Percentiles rank a stretch among this genome's conserved stretches.
These are phyloP conservation scores for Sitobion miscanthi DNA, from an alignment of 1,140 invertebrate genomes.

Conservation along the genomic window DNA sequence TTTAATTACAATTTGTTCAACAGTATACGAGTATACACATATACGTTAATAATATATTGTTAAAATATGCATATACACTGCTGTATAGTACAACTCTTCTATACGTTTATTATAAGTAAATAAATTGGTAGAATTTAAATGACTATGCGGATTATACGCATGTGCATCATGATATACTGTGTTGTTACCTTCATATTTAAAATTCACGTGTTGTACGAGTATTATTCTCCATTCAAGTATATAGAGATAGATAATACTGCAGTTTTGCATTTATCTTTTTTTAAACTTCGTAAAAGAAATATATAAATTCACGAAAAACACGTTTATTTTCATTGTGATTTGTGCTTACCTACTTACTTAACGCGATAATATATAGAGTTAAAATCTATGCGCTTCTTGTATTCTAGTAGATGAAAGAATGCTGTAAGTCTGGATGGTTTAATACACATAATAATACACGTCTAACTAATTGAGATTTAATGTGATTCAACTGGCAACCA, in stretches of 20 bases:
- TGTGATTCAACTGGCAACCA: neutral
- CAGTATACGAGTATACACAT: no score
- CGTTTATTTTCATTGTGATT: neutral
- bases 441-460: no score
- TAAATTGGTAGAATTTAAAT: neutral
- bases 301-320: neutral
- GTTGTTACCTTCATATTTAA: no score
- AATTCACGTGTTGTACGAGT: neutral
- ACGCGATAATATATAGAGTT: neutral
- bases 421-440: neutral
- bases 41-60: neutral
- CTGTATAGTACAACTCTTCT: neutral
- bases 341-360: neutral
- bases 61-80: no score
- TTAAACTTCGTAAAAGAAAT: neutral
- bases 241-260: neutral
- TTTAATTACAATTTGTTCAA: neutral
- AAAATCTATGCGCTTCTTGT: neutral
- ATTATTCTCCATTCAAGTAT: neutral
- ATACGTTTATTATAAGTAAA: neutral
- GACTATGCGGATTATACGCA: neutral
- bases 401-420: neutral
- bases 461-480: neutral
- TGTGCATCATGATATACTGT: neutral
- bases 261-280: neutral